Conservation (phyloP, 2,113 vertebrate species). For the Phalacrocorax carbo region DNA sequence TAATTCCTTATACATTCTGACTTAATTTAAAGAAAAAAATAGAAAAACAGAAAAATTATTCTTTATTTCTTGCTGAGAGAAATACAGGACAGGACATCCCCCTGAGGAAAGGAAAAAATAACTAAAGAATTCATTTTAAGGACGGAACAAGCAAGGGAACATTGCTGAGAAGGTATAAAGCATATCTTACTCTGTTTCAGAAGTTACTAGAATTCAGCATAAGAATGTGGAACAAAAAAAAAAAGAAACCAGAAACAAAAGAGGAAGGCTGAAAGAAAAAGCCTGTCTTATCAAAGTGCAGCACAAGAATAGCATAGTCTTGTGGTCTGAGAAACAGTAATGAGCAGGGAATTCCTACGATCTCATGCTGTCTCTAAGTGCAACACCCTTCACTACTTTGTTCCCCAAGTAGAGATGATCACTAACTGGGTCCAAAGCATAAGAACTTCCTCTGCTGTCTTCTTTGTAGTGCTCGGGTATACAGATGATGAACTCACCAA, state of each 20-base stretch:
- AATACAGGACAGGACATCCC: not conserved
- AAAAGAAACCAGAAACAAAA: not conserved
- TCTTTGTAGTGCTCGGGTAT: not conserved
- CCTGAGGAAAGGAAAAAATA: not conserved
- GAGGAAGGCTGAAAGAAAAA: not conserved
- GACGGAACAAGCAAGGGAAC: not conserved
- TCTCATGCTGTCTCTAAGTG: not conserved
- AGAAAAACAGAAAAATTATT: not conserved
- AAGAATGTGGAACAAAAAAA: not conserved
- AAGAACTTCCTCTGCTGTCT: not conserved
- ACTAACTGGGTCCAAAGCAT: not conserved
- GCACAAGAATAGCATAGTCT: not conserved
- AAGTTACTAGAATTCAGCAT: not conserved
- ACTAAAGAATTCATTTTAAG: not conserved
- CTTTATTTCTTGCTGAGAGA: not conserved
- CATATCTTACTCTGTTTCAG: not conserved
- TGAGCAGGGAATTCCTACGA: not conserved
- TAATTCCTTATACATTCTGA: not conserved
- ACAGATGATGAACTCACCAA: not conserved
- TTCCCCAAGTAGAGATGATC: not conserved
- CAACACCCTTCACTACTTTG: not conserved
- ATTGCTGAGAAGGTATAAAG: constrained; percentile 1
- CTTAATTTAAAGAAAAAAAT: not conserved
- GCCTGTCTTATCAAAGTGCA: not conserved
- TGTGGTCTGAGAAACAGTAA: not conserved